Conservation (phyloP, 2,113 vertebrate species). For the Rhabdornis inornatus region DNA sequence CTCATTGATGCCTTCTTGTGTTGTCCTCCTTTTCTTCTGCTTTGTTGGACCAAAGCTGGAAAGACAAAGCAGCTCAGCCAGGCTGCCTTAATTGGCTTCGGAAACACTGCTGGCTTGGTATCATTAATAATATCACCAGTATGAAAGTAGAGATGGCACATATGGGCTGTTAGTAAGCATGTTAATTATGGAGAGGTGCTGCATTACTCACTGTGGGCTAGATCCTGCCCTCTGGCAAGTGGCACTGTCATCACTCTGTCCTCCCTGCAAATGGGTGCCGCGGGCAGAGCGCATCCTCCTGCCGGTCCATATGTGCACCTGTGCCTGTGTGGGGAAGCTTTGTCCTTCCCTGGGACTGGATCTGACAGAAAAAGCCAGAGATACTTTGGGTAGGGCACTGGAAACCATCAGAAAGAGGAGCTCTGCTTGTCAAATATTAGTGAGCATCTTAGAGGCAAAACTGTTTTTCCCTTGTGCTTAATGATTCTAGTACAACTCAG, state of each 20-base stretch:
- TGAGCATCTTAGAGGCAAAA: neutral
- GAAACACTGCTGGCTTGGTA: neutral
- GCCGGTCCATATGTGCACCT: neutral
- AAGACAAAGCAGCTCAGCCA: neutral
- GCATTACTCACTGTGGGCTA: slow-evolving; percentile 1
- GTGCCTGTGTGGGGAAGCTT: neutral
- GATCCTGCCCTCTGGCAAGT: slow-evolving; percentile 13
- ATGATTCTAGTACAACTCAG: slow-evolving; percentile 3
- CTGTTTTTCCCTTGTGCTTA: neutral
- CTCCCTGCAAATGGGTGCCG: neutral
- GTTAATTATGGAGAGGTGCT: slow-evolving; percentile 46
- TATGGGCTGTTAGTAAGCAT: slow-evolving; percentile 14
- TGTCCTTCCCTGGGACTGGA: neutral
- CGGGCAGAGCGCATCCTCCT: accelerated
- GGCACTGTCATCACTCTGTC: neutral
- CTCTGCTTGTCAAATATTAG: neutral
- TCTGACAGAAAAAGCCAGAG: neutral
- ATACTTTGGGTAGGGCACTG: neutral
- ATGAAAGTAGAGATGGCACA: slow-evolving; percentile 12
- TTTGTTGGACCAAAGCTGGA: neutral
- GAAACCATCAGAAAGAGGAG: neutral
- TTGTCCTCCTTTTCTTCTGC: neutral
- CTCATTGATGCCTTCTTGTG: neutral
- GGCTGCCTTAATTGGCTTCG: neutral
- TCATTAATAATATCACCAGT: neutral